These are phyloP conservation scores for Heterodera filipjevi DNA, from an alignment of 2,888 invertebrate genomes.

Conservation along the genomic window DNA sequence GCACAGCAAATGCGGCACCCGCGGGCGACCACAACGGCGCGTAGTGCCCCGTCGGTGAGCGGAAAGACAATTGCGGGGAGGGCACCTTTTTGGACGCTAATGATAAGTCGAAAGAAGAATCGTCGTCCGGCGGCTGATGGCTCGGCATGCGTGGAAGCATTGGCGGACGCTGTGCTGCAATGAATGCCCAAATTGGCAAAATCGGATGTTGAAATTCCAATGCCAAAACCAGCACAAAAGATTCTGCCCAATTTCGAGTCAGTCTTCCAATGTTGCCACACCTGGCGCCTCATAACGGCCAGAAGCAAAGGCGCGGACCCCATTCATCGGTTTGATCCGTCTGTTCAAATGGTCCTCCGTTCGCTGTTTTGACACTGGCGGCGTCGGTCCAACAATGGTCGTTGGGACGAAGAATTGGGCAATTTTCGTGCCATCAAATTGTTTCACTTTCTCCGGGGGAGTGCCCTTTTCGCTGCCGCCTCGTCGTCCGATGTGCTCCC, in stretches of 20 bases:
- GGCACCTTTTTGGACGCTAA: not conserved
- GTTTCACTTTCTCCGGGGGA: too few relatives aligned
- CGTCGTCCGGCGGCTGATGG: slow-evolving; percentile 20
- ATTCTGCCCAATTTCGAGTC: not conserved
- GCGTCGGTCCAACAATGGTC: not conserved
- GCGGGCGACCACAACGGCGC: slow-evolving; percentile 28
- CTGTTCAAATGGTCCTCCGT: not conserved
- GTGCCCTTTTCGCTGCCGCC: too few relatives aligned
- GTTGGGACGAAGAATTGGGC: not conserved
- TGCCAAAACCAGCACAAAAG: not conserved
- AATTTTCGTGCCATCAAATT: too few relatives aligned
- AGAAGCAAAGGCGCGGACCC: slow-evolving; percentile 4
- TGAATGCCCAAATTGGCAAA: not conserved
- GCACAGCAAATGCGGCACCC: slow-evolving; percentile 24
- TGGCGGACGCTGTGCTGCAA: slow-evolving; percentile 20
- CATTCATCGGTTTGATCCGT: not conserved
- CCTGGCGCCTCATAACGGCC: slow-evolving; percentile 30
- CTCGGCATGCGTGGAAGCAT: slow-evolving; percentile 9
- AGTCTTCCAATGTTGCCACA: not conserved
- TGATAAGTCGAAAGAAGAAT: not conserved
- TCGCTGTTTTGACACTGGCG: not conserved
- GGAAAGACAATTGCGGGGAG: slow-evolving; percentile 20
- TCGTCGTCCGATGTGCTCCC: too few relatives aligned
- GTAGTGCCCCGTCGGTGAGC: slow-evolving; percentile 20
- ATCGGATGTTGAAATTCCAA: not conserved